A percentile compares a stretch with the other conserved stretches of the same genome.
These are phyloP conservation scores for Myiozetetes cayanensis DNA, from an alignment of 2,113 vertebrate species.

Conservation along the genomic window DNA sequence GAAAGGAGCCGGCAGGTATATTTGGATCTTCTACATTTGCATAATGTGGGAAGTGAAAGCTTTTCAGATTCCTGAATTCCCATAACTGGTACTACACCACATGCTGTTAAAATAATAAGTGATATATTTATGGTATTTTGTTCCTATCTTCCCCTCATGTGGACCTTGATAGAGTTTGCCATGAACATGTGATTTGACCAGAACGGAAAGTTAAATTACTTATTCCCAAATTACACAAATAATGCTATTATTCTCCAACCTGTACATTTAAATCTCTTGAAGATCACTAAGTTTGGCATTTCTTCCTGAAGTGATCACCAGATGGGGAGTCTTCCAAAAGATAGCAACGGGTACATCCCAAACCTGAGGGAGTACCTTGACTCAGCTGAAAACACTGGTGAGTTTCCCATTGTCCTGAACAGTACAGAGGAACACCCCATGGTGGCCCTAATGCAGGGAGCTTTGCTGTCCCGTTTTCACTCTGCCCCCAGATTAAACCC, in stretches of 20 bases:
- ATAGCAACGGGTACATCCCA: rapidly evolving
- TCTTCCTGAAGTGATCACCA: neutral
- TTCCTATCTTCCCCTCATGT: neutral
- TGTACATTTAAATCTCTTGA: neutral
- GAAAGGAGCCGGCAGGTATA: neutral
- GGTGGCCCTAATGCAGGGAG: neutral
- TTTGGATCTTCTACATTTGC: neutral
- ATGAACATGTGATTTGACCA: neutral
- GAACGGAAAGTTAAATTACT: neutral
- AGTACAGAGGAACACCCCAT: neutral
- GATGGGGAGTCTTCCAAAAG: neutral
- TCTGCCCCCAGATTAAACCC: neutral
- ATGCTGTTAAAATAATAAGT: neutral
- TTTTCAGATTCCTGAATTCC: neutral
- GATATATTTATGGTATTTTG: neutral
- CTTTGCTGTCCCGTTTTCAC: neutral
- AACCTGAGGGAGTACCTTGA: neutral
- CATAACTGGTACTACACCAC: neutral
- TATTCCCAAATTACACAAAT: neutral
- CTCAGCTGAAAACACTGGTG: neutral
- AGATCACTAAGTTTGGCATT: neutral
- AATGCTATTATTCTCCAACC: neutral
- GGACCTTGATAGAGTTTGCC: neutral
- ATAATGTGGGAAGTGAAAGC: neutral
- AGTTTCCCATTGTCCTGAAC: rapidly evolving